phyloP scores from a whole-genome alignment of 1,140 invertebrate species.

The Halictus rubicundus region DNA sequence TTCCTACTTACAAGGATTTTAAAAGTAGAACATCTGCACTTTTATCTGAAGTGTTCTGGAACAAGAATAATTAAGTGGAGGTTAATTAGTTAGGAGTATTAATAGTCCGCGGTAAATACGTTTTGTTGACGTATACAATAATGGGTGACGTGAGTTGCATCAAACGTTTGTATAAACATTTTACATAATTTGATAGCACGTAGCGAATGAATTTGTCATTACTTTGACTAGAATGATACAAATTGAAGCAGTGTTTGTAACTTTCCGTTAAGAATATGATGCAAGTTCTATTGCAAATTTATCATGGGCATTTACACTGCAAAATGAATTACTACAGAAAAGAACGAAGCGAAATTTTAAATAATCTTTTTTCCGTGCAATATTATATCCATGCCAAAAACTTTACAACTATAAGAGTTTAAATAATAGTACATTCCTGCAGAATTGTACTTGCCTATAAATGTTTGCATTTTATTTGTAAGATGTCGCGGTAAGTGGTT shows the following conservation, averaged over 20 bases:
- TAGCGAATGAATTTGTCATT: conserved; percentile 2
- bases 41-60: background rate
- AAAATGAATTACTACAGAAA: background rate
- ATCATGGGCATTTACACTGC: conserved; percentile 29
- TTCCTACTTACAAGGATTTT: background rate
- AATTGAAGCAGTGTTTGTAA: background rate
- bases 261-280: background rate
- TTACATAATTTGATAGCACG: conserved; percentile 16
- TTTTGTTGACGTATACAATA: background rate
- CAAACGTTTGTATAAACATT: conserved; percentile 14
- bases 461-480: conserved; percentile 19
- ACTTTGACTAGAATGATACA: conserved; percentile 2
- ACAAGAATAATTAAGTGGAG: background rate
- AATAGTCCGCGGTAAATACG: background rate
- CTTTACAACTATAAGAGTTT: background rate
- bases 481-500: background rate
- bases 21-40: background rate
- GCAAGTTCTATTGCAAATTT: conserved; percentile 3
- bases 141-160: background rate
- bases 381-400: conserved; percentile 5
- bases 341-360: background rate
- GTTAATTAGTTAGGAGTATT: background rate
- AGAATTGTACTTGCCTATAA: conserved; percentile 23
- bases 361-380: conserved; percentile 9
- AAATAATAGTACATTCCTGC: conserved; percentile 16